Base-by-base conservation (phyloP, 2,888 invertebrate species). In the Protophormia terraenovae region DNA sequence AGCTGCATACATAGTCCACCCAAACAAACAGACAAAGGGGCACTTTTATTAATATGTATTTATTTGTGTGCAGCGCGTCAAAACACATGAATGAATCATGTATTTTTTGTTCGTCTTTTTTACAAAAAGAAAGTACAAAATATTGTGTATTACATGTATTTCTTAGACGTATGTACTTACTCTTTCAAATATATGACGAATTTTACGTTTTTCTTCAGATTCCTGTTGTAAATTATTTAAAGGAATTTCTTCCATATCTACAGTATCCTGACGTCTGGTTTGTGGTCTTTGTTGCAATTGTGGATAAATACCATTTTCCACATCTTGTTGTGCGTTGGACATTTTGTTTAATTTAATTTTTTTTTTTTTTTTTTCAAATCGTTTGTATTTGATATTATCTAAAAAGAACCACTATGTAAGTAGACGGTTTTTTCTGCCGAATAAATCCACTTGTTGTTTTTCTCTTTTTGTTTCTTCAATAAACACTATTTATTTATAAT, bases 231-330 rank as follows among this genome's bases (percentile, higher is more conserved):
- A 82, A 45, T 88, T 85, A 81, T 87, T 86, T 0, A 91, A 76
- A 0, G 91, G 91, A 72, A 92, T 90, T 73, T 89, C 91, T 72
- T 92, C 91, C 91, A 91, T 90, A 38, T 91, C 91, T 2, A 91
- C 87, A 38, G 91, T 91, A 69, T 91, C 91, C 86, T 91, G 91
- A 0, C 91, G 90, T 72, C 86, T 83, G 3, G 91, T 88, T 41
- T 88, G 89, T 22, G 91, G 91, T 0, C 90, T 87, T n/a, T 86
- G 73, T 19, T 91, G 90, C 73, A 91, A 87, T 58, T 87, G 89
- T 8, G 92, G 91, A 85, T 91, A 91, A 2, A 91, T 85, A 45
- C 91, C 91, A 64, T 91, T 90, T 75, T 91, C 91, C 1, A 88
- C 60, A 64, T 91, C 91, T 27, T 87, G 87, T 67, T 72, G 67